Conservation (phyloP, 2,797 vertebrate species). For the Cossypha polioptera region DNA sequence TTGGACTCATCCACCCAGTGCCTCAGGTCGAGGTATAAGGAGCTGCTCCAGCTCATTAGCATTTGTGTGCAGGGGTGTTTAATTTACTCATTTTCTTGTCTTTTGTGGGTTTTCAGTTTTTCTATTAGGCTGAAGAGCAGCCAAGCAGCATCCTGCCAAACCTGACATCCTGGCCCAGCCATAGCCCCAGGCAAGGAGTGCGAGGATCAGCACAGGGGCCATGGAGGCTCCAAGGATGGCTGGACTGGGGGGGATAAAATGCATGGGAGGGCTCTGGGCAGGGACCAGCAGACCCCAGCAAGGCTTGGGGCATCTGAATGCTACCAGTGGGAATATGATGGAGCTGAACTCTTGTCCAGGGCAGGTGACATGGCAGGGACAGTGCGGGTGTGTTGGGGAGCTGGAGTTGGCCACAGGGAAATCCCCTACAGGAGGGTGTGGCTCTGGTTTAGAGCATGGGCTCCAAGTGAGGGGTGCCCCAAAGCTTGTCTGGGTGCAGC, state of each 20-base stretch:
- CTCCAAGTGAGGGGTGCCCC: not conserved
- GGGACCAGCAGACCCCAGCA: not conserved
- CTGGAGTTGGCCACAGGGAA: not conserved
- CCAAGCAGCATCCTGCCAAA: not conserved
- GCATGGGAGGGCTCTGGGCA: not conserved
- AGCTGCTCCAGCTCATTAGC: rapidly evolving
- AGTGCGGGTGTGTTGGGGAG: rapidly evolving
- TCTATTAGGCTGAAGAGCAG: not conserved
- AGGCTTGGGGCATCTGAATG: not conserved
- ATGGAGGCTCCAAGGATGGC: rapidly evolving
- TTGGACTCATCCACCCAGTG: not conserved
- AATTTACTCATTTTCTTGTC: not conserved
- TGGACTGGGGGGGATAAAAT: not conserved
- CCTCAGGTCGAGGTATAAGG: not conserved
- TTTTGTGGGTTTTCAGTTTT: not conserved
- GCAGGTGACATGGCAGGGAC: not conserved
- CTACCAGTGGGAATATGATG: rapidly evolving
- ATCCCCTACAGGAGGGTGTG: rapidly evolving
- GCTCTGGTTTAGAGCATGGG: not conserved
- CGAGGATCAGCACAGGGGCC: not conserved
- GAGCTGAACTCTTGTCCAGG: not conserved
- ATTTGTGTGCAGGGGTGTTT: not conserved
- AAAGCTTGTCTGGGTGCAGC: not conserved
- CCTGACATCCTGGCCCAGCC: not conserved
- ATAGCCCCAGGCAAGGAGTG: not conserved